Conservation (phyloP, 1,140 invertebrate genomes). For the Thalassaphorura encarpata region DNA sequence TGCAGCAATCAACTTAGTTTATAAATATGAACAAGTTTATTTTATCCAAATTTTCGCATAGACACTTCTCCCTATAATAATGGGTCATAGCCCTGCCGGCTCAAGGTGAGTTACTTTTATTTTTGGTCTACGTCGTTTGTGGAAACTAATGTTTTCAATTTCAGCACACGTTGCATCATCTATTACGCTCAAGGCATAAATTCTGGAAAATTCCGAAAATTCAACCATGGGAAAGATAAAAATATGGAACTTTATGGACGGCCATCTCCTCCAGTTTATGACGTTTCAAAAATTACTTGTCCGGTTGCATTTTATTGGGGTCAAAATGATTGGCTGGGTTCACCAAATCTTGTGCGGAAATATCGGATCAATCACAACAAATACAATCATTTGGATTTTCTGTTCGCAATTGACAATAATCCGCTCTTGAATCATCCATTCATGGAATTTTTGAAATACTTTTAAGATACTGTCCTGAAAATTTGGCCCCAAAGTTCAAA, state of each 20-base stretch:
- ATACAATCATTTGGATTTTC: conserved; percentile 39
- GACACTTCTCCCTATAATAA: conserved; percentile 35
- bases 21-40: background rate
- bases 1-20: background rate
- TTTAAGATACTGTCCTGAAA: background rate
- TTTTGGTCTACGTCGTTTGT: too few species aligned
- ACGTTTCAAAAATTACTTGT: conserved; percentile 33
- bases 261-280: conserved; percentile 12
- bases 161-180: conserved; percentile 61
- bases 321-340: conserved; percentile 55
- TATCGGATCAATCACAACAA: conserved; percentile 42
- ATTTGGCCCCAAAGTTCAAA: background rate
- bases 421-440: conserved; percentile 16
- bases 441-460: conserved; percentile 19
- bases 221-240: conserved; percentile 14
- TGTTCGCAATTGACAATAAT: conserved; percentile 36
- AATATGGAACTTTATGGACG: conserved; percentile 16
- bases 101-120: too few species aligned
- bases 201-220: conserved; percentile 38
- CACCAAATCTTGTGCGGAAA: conserved; percentile 39
- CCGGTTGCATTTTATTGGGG: conserved; percentile 57
- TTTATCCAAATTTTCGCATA: conserved; percentile 19
- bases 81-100: conserved; percentile 45
- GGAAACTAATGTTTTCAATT: too few species aligned
- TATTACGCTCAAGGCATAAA: conserved; percentile 62